These are phyloP conservation scores for Volucella zonaria DNA, from an alignment of 2,888 invertebrate genomes.

Conservation along the genomic window DNA sequence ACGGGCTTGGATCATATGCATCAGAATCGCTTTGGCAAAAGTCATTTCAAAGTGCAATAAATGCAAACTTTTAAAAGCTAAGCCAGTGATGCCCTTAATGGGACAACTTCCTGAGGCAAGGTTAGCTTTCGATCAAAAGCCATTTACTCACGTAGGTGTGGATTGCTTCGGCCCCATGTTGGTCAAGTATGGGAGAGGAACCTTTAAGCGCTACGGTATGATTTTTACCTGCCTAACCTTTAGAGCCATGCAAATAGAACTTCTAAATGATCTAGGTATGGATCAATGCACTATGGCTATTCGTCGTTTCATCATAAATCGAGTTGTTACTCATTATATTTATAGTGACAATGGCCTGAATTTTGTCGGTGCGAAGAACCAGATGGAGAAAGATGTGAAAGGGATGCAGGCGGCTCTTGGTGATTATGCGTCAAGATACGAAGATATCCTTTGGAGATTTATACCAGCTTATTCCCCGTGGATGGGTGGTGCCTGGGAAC, in stretches of 20 bases:
- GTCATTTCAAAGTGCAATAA: not conserved
- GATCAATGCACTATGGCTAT: constrained; percentile 23
- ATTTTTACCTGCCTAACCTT: too few relatives aligned
- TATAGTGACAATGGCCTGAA: constrained; percentile 4
- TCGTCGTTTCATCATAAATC: constrained; percentile 2
- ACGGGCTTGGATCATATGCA: constrained; percentile 6
- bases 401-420: not conserved
- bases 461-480: too few relatives aligned
- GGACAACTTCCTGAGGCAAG: constrained; percentile 15
- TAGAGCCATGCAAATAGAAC: too few relatives aligned
- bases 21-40: not conserved
- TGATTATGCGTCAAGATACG: too few relatives aligned
- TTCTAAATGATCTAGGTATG: too few relatives aligned
- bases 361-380: constrained; percentile 11
- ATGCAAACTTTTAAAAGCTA: constrained; percentile 11
- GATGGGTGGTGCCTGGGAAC: too few relatives aligned
- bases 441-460: too few relatives aligned
- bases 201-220: too few relatives aligned
- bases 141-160: too few relatives aligned
- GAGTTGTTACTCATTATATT: constrained; percentile 2
- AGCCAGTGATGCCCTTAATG: constrained; percentile 3
- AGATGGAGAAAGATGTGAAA: not conserved
- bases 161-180: too few relatives aligned
- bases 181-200: too few relatives aligned
- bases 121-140: constrained; percentile 16